Conservation (phyloP, 1,140 invertebrate species). For the Samia ricini region DNA sequence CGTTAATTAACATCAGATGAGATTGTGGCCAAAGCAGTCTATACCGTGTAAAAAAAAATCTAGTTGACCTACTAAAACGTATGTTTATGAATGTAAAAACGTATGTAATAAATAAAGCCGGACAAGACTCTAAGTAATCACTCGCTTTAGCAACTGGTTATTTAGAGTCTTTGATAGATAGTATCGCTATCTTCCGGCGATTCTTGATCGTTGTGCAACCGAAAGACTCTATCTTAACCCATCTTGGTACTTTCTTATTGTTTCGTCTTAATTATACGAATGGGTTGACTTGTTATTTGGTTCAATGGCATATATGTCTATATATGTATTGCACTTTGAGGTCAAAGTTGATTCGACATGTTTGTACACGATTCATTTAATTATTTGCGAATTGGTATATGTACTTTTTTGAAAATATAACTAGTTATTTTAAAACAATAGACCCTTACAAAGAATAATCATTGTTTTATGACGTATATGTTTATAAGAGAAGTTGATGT, state of each 20-base stretch:
- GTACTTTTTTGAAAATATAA: background rate
- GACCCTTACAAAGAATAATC: background rate
- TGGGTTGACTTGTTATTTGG: slow-evolving; percentile 2
- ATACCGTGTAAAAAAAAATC: background rate
- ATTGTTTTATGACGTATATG: background rate
- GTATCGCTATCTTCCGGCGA: slow-evolving; percentile 62
- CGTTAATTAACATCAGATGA: too few species aligned
- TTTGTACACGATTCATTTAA: background rate
- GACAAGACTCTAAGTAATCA: too few species aligned
- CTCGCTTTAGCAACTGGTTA: slow-evolving; percentile 52
- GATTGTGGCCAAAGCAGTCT: too few species aligned
- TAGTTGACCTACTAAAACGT: background rate
- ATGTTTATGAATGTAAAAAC: background rate
- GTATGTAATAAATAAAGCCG: slow-evolving; percentile 42
- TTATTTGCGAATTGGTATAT: background rate
- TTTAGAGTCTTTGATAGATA: slow-evolving; percentile 36
- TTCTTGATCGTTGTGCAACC: slow-evolving; percentile 43
- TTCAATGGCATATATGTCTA: slow-evolving; percentile 3
- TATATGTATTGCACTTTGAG: background rate
- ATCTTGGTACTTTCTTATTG: slow-evolving; percentile 66
- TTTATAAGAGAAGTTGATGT: too few species aligned
- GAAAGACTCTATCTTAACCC: slow-evolving; percentile 38
- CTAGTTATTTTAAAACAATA: background rate
- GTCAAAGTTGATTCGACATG: background rate
- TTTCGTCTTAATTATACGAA: slow-evolving; percentile 54